Percentiles rank a stretch among this genome's conserved stretches.
phyloP scores from a whole-genome alignment of 2,113 vertebrate genomes.

The Eptesicus fuscus region DNA sequence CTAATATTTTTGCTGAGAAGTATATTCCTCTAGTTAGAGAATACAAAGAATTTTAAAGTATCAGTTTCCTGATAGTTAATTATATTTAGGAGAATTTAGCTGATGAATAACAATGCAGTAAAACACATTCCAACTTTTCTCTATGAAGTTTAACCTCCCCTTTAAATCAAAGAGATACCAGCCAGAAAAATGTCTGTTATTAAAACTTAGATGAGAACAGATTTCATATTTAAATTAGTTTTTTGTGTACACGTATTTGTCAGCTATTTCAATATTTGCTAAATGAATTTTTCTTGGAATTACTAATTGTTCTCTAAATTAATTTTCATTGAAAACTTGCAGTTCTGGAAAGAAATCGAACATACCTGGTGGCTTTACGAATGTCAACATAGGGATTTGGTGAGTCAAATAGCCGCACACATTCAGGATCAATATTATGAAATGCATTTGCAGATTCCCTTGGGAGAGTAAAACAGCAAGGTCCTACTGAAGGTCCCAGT shows the following conservation, averaged over 20 bases:
- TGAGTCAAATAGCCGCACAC: constrained; percentile 83
- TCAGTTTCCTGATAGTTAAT: neutral
- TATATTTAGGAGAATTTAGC: neutral
- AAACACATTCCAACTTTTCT: neutral
- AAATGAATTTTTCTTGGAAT: neutral
- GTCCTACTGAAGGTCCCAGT: constrained; percentile 91
- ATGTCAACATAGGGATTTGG: constrained; percentile 86
- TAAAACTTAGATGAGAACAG: neutral
- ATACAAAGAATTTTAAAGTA: constrained; percentile 10
- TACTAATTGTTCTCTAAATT: neutral
- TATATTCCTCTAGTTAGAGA: neutral
- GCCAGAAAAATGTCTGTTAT: constrained; percentile 15
- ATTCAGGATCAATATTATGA: constrained; percentile 85
- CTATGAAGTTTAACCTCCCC: neutral
- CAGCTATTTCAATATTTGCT: neutral
- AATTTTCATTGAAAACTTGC: neutral
- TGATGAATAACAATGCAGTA: neutral
- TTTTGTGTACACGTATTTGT: neutral
- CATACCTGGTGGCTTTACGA: constrained; percentile 91
- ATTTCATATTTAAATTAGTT: neutral
- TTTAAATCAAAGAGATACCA: neutral
- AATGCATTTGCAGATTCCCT: constrained; percentile 84
- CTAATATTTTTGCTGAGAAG: constrained; percentile 33
- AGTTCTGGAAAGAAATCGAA: neutral
- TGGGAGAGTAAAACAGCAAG: constrained; percentile 91